A percentile compares a stretch with the other conserved stretches of the same genome.
Evolutionary conservation across 2,797 vertebrate species (phyloP).

Genomic region (Phalanger gymnotis): DNA sequence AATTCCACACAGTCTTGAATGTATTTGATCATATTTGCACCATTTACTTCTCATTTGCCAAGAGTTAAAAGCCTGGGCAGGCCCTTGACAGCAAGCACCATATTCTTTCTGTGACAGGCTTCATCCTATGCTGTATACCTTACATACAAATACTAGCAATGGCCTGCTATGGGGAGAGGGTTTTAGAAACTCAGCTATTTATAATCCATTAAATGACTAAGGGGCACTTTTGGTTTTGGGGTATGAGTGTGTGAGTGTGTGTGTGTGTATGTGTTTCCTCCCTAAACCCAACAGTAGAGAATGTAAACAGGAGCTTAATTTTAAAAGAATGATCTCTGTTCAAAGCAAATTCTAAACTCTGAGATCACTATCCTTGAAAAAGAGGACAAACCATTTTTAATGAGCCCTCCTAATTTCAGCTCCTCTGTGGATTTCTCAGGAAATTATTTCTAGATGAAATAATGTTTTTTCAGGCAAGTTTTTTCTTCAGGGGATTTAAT

Average conservation of each 20-base stretch:
- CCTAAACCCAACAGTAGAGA: conserved; percentile 41
- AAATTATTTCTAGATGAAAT: conserved; percentile 54
- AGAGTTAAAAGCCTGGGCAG: too few species aligned
- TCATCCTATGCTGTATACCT: too few species aligned
- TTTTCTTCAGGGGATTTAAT: conserved; percentile 42
- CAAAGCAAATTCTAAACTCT: conserved; percentile 34
- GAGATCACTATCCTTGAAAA: conserved; percentile 19
- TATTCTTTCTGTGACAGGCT: too few species aligned
- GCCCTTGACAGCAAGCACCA: too few species aligned
- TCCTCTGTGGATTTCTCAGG: conserved; percentile 38
- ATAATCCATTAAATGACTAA: conserved; percentile 8
- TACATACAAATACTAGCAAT: not conserved
- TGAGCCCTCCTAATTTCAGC: conserved; percentile 32
- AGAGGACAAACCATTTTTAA: conserved; percentile 16
- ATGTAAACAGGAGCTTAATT: conserved; percentile 45
- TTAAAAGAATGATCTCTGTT: conserved; percentile 14
- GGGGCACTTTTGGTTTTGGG: conserved; percentile 17
- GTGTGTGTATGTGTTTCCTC: not conserved
- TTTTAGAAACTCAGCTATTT: conserved; percentile 56
- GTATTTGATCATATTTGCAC: not conserved
- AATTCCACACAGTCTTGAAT: not conserved
- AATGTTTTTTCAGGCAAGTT: conserved; percentile 38
- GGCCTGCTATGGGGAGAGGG: conserved; percentile 17
- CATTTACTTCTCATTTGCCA: not conserved
- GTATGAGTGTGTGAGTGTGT: not conserved